Evolutionary conservation across 2,113 vertebrate genomes (phyloP), one percentile per base, ranked within the genome.

Genomic region (Brachirus orientalis): DNA sequence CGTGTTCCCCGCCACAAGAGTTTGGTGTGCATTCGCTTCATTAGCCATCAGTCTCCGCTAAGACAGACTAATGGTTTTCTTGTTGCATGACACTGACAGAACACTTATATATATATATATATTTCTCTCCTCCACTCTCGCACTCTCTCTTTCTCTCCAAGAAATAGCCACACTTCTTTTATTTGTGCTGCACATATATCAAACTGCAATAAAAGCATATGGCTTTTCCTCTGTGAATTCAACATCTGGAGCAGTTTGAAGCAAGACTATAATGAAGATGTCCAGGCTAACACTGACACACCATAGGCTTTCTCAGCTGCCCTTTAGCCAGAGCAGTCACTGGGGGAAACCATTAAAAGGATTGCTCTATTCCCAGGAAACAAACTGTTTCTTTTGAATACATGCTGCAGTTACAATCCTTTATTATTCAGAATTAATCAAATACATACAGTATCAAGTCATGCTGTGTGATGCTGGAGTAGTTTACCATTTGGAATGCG

Each of bases 11-110:
- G 18, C 75, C 63, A 62, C 41, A 60, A 86, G 77, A 77, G 71
- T 76, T 80, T 50, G 70, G 55, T 72, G 65, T 76, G 59, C 73
- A 63, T 71, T 80, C 50, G 56, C 86, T 88, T 89, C 87, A 86
- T 90, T 88, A 86, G 77, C 76, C 82, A 81, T 83, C 84, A 60
- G 65, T 79, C 82, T 73, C 65, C 17, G 9, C 83, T 70, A 70
- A 77, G 67, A 60, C 85, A 75, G 68, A 60, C 71, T 79, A 88
- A 88, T 81, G 68, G 73, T 72, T 72, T 82, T 86, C 84, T 66
- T 55, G 77, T 86, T 77, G 70, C 82, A 60, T 76, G 75, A 84
- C 84, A 72, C 61, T 65, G 65, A 80, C 51, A 20, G 59, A 65
- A 64, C 58, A 16, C 70, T 37, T 61, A 72, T 69, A 62, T 65